Base-by-base conservation (phyloP, 2,888 invertebrate genomes). In the Exocentrus adspersus region DNA sequence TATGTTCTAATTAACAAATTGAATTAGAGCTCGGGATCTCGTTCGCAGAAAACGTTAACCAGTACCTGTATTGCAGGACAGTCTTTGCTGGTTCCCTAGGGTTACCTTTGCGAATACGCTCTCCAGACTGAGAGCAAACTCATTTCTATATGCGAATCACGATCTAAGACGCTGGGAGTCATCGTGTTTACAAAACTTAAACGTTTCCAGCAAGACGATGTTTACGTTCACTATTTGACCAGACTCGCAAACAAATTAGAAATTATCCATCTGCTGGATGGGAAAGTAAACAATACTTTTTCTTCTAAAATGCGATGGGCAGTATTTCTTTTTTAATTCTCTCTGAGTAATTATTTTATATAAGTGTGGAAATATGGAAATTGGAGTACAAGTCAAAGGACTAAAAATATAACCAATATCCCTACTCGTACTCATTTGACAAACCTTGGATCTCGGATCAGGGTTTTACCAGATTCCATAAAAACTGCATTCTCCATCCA, bases 61-160 rank as follows among this genome's bases (percentile, higher is more conserved):
- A n/a, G 32, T 37, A 50, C n/a, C n/a, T n/a, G n/a, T n/a, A n/a
- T n/a, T n/a, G 32, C 16, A 56, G 62, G 30, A 19, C 43, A 50
- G 45, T 51, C 37, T 42, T 42, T 14, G 12, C 50, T n/a, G 50
- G 28, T 54, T 61, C 62, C 57, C 62, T 42, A 51, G 62, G 62
- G 62, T 62, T 62, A 57, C 62, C 62, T 62, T 50, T 41, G 57
- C 56, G 50, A 62, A 62, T 48, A 48, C 51, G 28, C 57, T 62
- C 24, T 50, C 62, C 62, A 62, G 62, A 62, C 62, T 57, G 24
- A 62, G 56, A 57, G 62, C 57, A 62, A 62, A 62, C 62, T 62
- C 62, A 62, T 62, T 57, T 62, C 62, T 56, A 51, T 56, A 62
- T 62, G 56, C 57, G 62, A 57, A 62, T 62, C 62, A 62, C 56